A percentile compares a stretch with the other conserved stretches of the same genome.
These are phyloP conservation scores for Eonycteris spelaea DNA, from an alignment of 2,113 vertebrate genomes.

Conservation along the genomic window DNA sequence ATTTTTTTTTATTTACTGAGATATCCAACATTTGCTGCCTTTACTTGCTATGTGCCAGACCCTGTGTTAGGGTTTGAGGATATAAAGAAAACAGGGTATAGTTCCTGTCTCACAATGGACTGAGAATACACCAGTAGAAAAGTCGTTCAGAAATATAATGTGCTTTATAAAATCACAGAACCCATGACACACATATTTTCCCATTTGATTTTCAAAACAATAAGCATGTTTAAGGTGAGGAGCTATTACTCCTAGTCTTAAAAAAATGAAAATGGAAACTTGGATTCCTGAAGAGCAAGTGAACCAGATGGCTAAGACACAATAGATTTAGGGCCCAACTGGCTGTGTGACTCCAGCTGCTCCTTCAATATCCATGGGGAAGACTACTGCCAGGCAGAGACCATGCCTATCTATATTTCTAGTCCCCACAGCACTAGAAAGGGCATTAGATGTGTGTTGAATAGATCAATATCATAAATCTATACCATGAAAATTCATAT, in stretches of 20 bases:
- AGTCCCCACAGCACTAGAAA: background rate
- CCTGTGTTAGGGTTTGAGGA: background rate
- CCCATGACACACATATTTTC: background rate
- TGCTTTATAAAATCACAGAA: background rate
- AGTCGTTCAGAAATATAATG: background rate
- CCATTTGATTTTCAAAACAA: background rate
- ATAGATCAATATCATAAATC: background rate
- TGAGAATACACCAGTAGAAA: background rate
- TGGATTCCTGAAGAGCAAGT: background rate
- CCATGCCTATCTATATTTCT: background rate
- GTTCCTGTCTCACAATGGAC: background rate
- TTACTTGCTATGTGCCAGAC: background rate
- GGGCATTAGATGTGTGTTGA: background rate
- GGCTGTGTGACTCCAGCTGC: background rate
- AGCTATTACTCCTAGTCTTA: background rate
- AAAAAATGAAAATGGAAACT: background rate
- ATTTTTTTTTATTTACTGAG: background rate
- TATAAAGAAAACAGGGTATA: background rate
- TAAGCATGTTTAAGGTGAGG: background rate
- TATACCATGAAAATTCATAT: background rate
- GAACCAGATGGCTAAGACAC: background rate
- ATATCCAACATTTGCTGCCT: background rate
- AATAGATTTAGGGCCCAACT: background rate
- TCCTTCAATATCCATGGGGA: background rate
- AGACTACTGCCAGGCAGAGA: background rate